Evolutionary conservation across 2,113 vertebrate species (phyloP).

Genomic region (Melanerpes formicivorus): DNA sequence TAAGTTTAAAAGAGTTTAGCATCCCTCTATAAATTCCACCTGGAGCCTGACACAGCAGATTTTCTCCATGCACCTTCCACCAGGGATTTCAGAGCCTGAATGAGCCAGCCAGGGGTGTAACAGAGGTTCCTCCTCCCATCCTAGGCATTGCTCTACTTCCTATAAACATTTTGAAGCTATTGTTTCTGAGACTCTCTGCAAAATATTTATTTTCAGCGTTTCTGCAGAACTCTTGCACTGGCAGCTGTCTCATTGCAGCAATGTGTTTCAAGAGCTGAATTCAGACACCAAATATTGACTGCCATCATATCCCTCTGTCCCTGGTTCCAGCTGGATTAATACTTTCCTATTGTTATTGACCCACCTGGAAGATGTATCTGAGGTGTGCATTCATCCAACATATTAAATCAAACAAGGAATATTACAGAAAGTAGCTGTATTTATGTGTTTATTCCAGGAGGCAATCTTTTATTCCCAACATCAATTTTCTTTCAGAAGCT

Average conservation of each 20-base stretch:
- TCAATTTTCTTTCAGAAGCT: neutral
- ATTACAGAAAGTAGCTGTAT: neutral
- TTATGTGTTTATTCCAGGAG: neutral
- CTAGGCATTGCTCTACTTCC: fast-evolving
- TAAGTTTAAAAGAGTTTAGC: neutral
- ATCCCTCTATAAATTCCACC: fast-evolving
- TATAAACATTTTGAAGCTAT: neutral
- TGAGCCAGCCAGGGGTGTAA: neutral
- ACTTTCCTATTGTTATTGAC: neutral
- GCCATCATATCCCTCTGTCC: neutral
- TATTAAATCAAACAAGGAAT: neutral
- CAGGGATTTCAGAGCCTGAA: neutral
- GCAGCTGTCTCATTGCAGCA: neutral
- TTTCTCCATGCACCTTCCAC: neutral
- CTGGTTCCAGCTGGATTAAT: neutral
- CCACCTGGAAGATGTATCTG: neutral
- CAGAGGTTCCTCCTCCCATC: neutral
- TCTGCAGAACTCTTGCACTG: neutral
- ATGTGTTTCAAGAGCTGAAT: neutral
- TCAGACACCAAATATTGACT: neutral
- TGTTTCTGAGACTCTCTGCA: neutral
- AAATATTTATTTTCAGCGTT: neutral
- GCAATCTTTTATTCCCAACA: neutral
- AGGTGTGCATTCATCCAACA: neutral
- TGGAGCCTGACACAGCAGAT: neutral